A percentile compares a stretch with the other conserved stretches of the same genome.
Conservation (phyloP, 2,797 vertebrate genomes). For the Pempheris klunzingeri region DNA sequence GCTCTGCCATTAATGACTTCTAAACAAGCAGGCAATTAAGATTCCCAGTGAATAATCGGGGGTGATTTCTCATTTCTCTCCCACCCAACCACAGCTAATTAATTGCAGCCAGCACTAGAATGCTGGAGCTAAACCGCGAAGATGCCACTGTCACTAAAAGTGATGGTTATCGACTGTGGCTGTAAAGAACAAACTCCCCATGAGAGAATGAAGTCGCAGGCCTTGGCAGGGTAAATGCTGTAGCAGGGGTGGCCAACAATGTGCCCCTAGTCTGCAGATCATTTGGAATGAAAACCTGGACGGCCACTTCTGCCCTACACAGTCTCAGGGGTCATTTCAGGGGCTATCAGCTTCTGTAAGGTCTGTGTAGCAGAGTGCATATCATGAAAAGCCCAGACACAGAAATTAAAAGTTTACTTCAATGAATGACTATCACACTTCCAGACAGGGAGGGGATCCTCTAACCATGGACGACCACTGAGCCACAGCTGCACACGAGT, state of each 20-base stretch:
- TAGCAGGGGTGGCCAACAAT: neutral
- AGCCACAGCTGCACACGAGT: no score
- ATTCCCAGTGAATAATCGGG: conserved; percentile 48
- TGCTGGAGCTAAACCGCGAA: conserved; percentile 16
- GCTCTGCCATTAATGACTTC: conserved; percentile 41
- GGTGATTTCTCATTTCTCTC: conserved; percentile 32
- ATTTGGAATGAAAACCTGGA: neutral
- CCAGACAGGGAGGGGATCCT: neutral
- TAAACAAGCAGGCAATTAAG: conserved; percentile 57
- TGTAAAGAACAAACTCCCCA: conserved; percentile 2
- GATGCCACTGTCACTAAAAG: conserved; percentile 25
- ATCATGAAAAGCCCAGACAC: neutral
- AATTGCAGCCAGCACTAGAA: conserved; percentile 19
- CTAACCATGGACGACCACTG: no score
- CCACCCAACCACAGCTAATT: conserved; percentile 42
- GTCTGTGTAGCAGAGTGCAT: neutral
- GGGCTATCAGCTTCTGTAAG: neutral
- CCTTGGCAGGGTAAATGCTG: neutral
- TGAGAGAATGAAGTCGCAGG: neutral
- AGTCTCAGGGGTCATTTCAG: neutral
- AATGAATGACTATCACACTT: neutral
- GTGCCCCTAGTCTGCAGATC: neutral
- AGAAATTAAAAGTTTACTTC: neutral
- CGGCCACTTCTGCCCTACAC: neutral
- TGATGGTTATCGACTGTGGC: conserved; percentile 17